Base-by-base conservation (phyloP, 2,113 vertebrate genomes). In the Menura novaehollandiae region DNA sequence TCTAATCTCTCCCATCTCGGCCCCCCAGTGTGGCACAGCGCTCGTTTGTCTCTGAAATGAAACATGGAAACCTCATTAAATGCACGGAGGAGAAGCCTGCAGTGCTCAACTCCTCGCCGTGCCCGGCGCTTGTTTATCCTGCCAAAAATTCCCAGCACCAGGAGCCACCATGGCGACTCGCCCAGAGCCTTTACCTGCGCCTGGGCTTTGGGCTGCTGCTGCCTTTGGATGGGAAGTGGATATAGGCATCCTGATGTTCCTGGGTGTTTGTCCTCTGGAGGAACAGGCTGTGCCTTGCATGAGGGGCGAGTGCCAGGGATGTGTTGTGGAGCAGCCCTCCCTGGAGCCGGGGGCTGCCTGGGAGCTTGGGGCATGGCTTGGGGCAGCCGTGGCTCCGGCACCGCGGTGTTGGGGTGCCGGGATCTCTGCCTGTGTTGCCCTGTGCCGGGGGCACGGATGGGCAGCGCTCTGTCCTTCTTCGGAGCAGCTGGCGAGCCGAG, bases 1-100 rank as follows among this genome's bases (percentile, higher is more conserved):
- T 67, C 83, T 92, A 81, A 85, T 91, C 77, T 90, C 82, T 86
- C 85, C 95, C 80, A 75, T 88, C 84, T 63, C 37, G 46, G 67
- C 94, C 91, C 89, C 95, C 92, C 94, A 72, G 85, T 4, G 83
- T 89, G 93, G 94, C 92, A 89, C 90, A 30, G 91, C 4, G 53
- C 95, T 97, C 95, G 19, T 97, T 97, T 97, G 94, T 95, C 92
- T 96, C 94, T 92, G 94, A 96, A 96, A 97, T 93, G 95, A 95
- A 97, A 97, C 90, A 86, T 93, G 97, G 97, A 96, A 96, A 55
- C 94, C 95, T 97, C 97, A 95, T 97, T 96, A 97, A 95, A 85
- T 75, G 91, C 93, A 66, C 28, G 27, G 85, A 85, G 86, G 71
- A 76, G 93, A 90, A 96, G 89, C 88, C 94, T 30, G 95, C 91